These are phyloP conservation scores for Brassicogethes aeneus DNA, from an alignment of 2,888 invertebrate genomes.

Conservation along the genomic window DNA sequence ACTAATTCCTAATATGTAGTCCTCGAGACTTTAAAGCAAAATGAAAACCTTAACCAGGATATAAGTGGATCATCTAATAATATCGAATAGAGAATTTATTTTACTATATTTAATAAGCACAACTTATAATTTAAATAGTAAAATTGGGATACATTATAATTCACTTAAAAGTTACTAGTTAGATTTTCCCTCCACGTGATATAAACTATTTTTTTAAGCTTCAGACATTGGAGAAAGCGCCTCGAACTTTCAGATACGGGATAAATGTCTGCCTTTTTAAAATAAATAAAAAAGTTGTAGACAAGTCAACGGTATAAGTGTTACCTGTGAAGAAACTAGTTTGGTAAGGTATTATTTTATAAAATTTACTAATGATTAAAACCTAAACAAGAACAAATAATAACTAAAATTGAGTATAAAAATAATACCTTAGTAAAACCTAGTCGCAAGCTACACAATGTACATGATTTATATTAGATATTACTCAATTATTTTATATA, in stretches of 20 bases:
- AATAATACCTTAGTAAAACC: slow-evolving; percentile 20
- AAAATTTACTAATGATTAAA: too few species aligned
- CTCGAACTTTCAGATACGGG: slow-evolving; percentile 28
- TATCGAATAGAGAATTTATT: slow-evolving; percentile 16
- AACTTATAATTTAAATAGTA: slow-evolving; percentile 23
- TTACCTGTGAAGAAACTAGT: slow-evolving; percentile 33
- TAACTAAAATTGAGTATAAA: slow-evolving; percentile 1
- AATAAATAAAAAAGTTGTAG: too few species aligned
- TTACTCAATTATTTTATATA: slow-evolving; percentile 44
- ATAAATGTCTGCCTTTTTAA: slow-evolving; percentile 31
- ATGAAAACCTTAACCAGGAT: not conserved
- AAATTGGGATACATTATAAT: slow-evolving; percentile 17
- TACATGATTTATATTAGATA: slow-evolving; percentile 41
- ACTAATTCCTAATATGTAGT: too few species aligned
- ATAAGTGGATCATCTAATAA: slow-evolving; percentile 1
- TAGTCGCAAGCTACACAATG: slow-evolving; percentile 41
- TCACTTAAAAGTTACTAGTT: slow-evolving; percentile 25
- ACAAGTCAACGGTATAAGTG: slow-evolving; percentile 34
- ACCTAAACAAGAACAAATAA: not conserved
- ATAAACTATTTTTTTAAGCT: slow-evolving; percentile 38
- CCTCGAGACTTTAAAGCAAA: not conserved
- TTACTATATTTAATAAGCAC: slow-evolving; percentile 19
- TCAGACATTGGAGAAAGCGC: slow-evolving; percentile 16
- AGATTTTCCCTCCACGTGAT: slow-evolving; percentile 36
- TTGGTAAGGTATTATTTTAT: slow-evolving; percentile 16